Conservation (phyloP, 2,113 vertebrate genomes). For the Etheostoma spectabile region DNA sequence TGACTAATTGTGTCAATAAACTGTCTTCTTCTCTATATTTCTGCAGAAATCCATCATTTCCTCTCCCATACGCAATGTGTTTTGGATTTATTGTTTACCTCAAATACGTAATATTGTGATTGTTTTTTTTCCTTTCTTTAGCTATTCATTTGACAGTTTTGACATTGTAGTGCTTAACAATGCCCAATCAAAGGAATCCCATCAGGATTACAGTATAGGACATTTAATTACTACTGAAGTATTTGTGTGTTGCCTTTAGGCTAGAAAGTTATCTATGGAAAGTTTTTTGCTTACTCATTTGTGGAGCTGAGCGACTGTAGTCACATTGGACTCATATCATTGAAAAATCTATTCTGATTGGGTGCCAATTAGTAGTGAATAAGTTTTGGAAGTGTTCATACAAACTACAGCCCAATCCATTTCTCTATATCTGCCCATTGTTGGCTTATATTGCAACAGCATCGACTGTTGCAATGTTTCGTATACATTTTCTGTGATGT, state of each 20-base stretch:
- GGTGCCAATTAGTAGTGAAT: background rate
- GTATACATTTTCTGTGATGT: too few relatives aligned
- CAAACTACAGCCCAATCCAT: background rate
- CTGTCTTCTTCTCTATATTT: background rate
- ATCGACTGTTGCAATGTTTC: background rate
- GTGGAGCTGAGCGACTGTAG: background rate
- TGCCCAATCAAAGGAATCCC: background rate
- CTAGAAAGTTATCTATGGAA: background rate
- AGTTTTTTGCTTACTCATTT: background rate
- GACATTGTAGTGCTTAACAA: background rate
- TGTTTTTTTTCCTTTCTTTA: background rate
- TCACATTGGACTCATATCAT: background rate
- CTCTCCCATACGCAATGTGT: background rate
- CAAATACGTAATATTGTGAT: background rate
- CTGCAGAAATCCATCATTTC: background rate
- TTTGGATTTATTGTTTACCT: background rate
- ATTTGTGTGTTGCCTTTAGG: background rate
- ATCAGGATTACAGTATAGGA: background rate
- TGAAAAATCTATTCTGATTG: background rate
- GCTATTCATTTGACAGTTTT: background rate
- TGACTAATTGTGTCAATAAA: constrained; percentile 15
- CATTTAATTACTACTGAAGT: background rate
- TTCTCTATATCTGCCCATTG: background rate
- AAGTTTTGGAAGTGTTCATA: background rate
- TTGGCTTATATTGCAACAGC: background rate